Evolutionary conservation across 2,113 vertebrate species (phyloP).

Genomic region (Tragelaphus imberbis): DNA sequence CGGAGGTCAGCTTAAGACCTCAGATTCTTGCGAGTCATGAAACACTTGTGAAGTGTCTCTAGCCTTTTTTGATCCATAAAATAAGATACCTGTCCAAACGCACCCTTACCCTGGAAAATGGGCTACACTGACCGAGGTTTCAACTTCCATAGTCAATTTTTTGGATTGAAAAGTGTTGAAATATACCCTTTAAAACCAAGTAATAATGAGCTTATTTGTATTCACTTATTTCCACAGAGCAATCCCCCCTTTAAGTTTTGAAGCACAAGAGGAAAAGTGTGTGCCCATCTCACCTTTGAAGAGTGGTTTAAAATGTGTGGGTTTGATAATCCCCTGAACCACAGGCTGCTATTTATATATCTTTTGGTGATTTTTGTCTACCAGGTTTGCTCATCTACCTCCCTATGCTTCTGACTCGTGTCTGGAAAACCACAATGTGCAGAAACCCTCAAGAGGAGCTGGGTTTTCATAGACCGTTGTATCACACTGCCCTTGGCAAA

Average conservation of each 20-base stretch:
- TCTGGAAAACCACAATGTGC: background rate
- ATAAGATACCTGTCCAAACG: background rate
- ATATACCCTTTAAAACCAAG: background rate
- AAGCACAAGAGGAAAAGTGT: background rate
- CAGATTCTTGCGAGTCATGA: background rate
- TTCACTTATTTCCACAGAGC: background rate
- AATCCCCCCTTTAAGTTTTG: background rate
- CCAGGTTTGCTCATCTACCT: background rate
- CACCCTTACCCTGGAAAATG: background rate
- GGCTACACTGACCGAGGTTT: background rate
- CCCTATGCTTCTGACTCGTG: background rate
- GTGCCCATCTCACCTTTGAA: background rate
- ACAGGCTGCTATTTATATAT: background rate
- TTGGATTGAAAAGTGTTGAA: background rate
- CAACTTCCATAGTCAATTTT: background rate
- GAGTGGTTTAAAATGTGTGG: background rate
- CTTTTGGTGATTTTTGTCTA: background rate
- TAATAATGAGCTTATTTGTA: background rate
- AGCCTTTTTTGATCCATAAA: background rate
- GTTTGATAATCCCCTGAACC: background rate
- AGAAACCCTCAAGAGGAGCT: background rate
- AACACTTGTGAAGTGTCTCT: constrained; percentile 1
- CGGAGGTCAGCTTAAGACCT: background rate
- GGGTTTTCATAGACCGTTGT: background rate
- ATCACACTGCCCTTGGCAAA: background rate